These are phyloP conservation scores for Melospiza georgiana DNA, from an alignment of 2,113 vertebrate genomes.

Conservation along the genomic window DNA sequence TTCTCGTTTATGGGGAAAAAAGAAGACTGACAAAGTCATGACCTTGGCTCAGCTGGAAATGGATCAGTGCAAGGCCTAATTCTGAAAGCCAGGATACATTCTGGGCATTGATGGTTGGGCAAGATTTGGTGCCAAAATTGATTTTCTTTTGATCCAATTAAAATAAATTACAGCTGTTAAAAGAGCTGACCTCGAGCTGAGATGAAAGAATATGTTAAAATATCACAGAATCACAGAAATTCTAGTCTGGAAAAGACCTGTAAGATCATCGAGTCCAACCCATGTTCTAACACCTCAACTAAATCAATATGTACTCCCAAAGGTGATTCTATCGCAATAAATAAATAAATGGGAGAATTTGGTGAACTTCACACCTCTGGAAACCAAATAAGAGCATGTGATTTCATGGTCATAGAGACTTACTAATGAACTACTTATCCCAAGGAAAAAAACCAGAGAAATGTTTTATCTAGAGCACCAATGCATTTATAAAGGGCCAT, in stretches of 20 bases:
- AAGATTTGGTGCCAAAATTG: background rate
- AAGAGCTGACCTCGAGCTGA: background rate
- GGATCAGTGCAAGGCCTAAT: background rate
- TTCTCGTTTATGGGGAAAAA: background rate
- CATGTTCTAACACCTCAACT: too few relatives aligned
- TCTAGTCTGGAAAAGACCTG: too few relatives aligned
- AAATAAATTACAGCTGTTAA: background rate
- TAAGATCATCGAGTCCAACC: too few relatives aligned
- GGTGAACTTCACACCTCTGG: background rate
- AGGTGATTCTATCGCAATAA: background rate
- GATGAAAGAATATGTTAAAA: background rate
- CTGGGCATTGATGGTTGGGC: background rate
- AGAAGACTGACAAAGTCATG: background rate
- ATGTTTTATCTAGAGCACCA: background rate
- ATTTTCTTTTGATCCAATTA: slow-evolving; percentile 15
- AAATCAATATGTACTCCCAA: background rate
- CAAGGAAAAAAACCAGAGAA: background rate
- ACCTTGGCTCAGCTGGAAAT: background rate
- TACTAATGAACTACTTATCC: background rate
- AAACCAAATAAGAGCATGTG: background rate
- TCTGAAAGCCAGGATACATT: background rate
- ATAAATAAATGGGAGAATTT: background rate
- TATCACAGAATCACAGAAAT: background rate
- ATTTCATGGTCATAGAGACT: background rate
- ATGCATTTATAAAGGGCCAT: background rate